Percentiles rank a stretch among this genome's conserved stretches.
These are phyloP conservation scores for Melanchra persicariae DNA, from an alignment of 2,888 invertebrate genomes.

Conservation along the genomic window DNA sequence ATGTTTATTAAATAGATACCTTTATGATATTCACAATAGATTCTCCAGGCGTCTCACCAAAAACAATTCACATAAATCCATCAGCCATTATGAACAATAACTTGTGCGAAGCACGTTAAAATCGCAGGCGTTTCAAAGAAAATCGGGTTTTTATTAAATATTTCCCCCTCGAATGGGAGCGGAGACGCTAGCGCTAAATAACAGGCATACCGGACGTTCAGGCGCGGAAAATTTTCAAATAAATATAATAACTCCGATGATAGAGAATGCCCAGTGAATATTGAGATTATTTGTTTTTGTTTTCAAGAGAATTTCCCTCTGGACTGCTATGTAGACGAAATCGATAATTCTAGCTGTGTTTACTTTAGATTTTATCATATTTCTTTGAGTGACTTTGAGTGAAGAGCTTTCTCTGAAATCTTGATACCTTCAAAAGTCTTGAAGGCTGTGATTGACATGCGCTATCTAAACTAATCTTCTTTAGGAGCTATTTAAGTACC, in stretches of 20 bases:
- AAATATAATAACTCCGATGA: slow-evolving; percentile 73
- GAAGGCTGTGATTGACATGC: slow-evolving; percentile 16
- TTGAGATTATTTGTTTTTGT: slow-evolving; percentile 65
- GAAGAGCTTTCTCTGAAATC: slow-evolving; percentile 6
- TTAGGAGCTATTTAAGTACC: slow-evolving; percentile 6
- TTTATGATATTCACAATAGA: slow-evolving; percentile 13
- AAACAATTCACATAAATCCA: slow-evolving; percentile 61
- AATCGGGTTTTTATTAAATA: slow-evolving; percentile 76
- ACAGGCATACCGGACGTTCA: slow-evolving; percentile 72
- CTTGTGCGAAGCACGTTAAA: slow-evolving; percentile 67
- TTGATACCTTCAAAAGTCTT: slow-evolving; percentile 10
- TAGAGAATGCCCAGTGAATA: slow-evolving; percentile 65
- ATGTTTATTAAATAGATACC: background rate
- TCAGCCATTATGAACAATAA: slow-evolving; percentile 65
- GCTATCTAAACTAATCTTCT: slow-evolving; percentile 14
- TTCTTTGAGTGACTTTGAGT: slow-evolving; percentile 25
- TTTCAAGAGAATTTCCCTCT: slow-evolving; percentile 42
- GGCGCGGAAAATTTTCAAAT: slow-evolving; percentile 73
- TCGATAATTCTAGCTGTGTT: slow-evolving; percentile 12
- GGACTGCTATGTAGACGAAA: slow-evolving; percentile 12
- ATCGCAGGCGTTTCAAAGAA: slow-evolving; percentile 72
- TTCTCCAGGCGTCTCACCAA: slow-evolving; percentile 19
- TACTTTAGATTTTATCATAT: slow-evolving; percentile 21
- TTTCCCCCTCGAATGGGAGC: slow-evolving; percentile 71
- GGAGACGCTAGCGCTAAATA: slow-evolving; percentile 71